Conservation (phyloP, 2,888 invertebrate species). For the Cremastinae sp. region DNA sequence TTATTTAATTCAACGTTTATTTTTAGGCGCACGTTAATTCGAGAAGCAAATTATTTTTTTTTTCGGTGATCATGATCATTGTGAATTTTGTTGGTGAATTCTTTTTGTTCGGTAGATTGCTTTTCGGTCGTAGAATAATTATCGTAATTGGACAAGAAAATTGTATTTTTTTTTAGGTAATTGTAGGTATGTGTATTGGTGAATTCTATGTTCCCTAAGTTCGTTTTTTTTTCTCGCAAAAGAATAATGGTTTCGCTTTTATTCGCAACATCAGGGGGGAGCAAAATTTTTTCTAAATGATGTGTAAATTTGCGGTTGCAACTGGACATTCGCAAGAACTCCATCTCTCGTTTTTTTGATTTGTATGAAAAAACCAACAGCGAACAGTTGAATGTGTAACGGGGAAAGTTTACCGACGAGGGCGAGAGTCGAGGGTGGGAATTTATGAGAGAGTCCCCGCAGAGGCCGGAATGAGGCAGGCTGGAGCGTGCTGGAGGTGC, state of each 20-base stretch:
- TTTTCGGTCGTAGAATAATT: no score
- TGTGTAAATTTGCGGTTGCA: constrained; percentile 14
- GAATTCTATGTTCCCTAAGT: no score
- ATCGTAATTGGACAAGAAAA: no score
- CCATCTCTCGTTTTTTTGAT: constrained; percentile 5
- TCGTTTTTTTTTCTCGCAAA: background rate
- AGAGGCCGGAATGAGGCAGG: constrained; percentile 47
- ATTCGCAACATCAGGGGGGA: background rate
- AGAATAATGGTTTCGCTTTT: background rate
- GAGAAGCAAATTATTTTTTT: no score
- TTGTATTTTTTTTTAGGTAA: no score
- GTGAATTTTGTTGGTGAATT: no score
- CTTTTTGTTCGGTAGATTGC: no score
- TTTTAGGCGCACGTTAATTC: no score
- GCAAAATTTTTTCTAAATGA: background rate
- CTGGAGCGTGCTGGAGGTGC: constrained; percentile 70
- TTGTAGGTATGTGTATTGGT: no score
- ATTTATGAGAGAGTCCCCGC: constrained; percentile 38
- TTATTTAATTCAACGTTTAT: background rate
- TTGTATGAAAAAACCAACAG: constrained; percentile 41
- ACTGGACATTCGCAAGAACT: constrained; percentile 8
- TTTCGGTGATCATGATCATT: no score
- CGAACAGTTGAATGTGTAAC: constrained; percentile 61
- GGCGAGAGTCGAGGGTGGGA: constrained; percentile 26
- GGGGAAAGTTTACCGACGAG: constrained; percentile 43